A percentile compares a stretch with the other conserved stretches of the same genome.
These are phyloP conservation scores for Phalacrocorax carbo DNA, from an alignment of 2,113 vertebrate species.

Conservation along the genomic window DNA sequence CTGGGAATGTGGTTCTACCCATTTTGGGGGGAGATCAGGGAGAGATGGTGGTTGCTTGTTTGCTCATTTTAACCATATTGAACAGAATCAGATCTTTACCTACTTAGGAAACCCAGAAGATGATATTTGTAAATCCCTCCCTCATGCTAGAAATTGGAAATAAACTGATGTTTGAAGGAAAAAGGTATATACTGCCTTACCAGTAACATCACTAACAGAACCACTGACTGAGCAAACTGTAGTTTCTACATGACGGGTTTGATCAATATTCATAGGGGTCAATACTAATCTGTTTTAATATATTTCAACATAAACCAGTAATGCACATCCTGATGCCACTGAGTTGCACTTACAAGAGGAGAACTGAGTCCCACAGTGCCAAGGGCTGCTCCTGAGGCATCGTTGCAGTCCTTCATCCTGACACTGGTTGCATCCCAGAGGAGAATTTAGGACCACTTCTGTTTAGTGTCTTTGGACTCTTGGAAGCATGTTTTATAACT, in stretches of 20 bases:
- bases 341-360: background rate
- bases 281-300: background rate
- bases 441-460: background rate
- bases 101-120: background rate
- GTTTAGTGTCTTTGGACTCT: background rate
- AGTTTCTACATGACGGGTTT: background rate
- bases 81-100: background rate
- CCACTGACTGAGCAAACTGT: background rate
- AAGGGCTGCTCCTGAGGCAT: background rate
- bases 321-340: background rate
- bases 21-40: background rate
- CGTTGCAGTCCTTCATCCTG: rapidly evolving
- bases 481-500: background rate
- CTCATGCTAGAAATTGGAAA: background rate
- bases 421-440: background rate
- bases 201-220: background rate
- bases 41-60: background rate
- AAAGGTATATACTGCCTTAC: background rate
- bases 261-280: background rate
- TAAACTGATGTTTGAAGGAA: background rate
- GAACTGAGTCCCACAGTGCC: rapidly evolving
- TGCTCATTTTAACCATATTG: background rate
- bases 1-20: background rate
- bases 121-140: background rate
- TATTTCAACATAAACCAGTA: background rate